These are phyloP conservation scores for Urocolius indicus DNA, from an alignment of 2,113 vertebrate genomes.

Conservation along the genomic window DNA sequence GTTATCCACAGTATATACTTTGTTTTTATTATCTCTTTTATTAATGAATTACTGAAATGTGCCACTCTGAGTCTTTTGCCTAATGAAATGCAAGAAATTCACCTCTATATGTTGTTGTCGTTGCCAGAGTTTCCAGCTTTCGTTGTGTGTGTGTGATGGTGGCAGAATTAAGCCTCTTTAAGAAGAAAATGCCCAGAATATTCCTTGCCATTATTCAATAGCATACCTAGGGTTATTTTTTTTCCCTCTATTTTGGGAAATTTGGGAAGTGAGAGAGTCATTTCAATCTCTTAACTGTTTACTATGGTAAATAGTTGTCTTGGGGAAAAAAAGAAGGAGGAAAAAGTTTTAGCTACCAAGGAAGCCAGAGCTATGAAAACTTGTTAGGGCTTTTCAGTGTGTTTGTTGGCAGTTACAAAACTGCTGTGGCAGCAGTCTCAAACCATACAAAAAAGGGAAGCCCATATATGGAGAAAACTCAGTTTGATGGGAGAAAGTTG, in stretches of 20 bases:
- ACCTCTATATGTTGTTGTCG: not conserved
- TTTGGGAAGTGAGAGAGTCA: not conserved
- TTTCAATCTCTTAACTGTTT: not conserved
- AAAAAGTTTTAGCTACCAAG: not conserved
- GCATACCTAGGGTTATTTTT: not conserved
- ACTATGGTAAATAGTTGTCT: not conserved
- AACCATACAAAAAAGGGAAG: not conserved
- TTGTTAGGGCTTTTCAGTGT: not conserved
- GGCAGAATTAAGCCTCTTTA: not conserved
- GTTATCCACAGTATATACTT: not conserved
- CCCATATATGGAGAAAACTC: not conserved
- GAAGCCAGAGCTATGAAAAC: not conserved
- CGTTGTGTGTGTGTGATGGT: not conserved
- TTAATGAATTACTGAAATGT: not conserved
- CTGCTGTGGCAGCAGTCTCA: not conserved
- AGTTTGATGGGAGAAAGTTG: not conserved
- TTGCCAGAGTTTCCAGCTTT: not conserved
- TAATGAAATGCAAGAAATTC: not conserved
- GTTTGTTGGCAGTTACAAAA: not conserved
- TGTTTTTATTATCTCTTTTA: not conserved
- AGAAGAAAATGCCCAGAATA: not conserved
- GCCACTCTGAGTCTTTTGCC: not conserved
- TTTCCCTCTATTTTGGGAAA: not conserved
- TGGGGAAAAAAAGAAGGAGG: not conserved
- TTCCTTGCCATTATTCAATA: not conserved